Conservation (phyloP, 2,113 vertebrate species). For the Zonotrichia leucophrys region DNA sequence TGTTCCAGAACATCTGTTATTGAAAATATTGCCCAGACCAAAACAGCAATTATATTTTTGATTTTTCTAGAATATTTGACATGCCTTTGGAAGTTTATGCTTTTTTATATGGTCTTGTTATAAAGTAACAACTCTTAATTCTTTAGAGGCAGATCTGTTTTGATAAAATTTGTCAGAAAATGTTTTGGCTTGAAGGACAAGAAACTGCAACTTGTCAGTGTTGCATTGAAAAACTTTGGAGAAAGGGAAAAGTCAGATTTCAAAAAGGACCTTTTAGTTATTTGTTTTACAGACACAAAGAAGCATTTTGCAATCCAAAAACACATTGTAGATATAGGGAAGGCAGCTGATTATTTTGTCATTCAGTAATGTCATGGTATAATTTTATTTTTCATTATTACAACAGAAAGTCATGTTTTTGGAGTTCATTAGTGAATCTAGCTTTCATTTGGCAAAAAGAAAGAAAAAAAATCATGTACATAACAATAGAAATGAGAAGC, state of each 20-base stretch:
- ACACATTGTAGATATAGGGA: slow-evolving; percentile 27
- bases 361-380: slow-evolving; percentile 49
- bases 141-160: not conserved
- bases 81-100: not conserved
- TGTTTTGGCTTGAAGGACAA: not conserved
- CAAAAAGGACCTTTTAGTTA: not conserved
- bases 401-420: slow-evolving; percentile 46
- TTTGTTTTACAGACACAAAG: slow-evolving; percentile 53
- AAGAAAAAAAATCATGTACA: not conserved
- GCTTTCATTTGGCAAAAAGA: slow-evolving; percentile 40
- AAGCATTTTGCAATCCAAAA: slow-evolving; percentile 6
- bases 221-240: not conserved
- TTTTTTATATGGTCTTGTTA: not conserved
- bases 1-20: not conserved
- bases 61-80: not conserved
- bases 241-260: not conserved
- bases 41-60: not conserved
- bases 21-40: not conserved
- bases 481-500: slow-evolving; percentile 56
- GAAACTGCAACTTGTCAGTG: slow-evolving; percentile 16
- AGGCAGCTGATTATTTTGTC: slow-evolving; percentile 49
- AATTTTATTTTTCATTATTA: slow-evolving; percentile 71
- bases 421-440: slow-evolving; percentile 63
- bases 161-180: not conserved
- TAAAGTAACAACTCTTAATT: slow-evolving; percentile 16